phyloP scores from a whole-genome alignment of 1,140 invertebrate species.

The Hypsibius dujardini region DNA sequence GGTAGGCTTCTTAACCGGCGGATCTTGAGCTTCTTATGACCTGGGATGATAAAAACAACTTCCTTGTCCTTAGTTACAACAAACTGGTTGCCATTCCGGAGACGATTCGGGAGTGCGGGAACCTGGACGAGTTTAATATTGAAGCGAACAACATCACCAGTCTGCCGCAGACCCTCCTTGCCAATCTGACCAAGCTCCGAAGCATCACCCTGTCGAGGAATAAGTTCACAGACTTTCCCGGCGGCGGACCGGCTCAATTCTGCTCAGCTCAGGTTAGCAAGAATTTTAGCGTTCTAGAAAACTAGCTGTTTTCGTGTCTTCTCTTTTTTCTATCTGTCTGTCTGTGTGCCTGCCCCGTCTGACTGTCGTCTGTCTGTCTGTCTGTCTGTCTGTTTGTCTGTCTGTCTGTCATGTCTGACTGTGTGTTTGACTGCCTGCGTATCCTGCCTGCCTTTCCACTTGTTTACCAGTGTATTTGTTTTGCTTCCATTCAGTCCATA shows the following conservation, averaged over 20 bases:
- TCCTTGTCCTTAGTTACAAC: conserved; percentile 57
- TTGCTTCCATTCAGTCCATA: too few species aligned
- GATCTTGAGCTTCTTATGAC: neutral
- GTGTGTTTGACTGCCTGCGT: too few species aligned
- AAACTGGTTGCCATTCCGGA: conserved; percentile 66
- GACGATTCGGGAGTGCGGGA: conserved; percentile 72
- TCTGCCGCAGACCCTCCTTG: conserved; percentile 80
- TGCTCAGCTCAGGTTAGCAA: conserved; percentile 55
- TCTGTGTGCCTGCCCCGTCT: too few species aligned
- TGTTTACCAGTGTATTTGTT: too few species aligned
- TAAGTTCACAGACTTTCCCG: conserved; percentile 79
- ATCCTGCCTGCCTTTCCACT: too few species aligned
- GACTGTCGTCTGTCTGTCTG: too few species aligned
- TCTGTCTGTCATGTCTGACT: too few species aligned
- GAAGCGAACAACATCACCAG: conserved; percentile 89
- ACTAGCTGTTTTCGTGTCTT: neutral
- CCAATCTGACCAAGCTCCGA: conserved; percentile 70
- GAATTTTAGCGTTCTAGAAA: neutral
- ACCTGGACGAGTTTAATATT: conserved; percentile 97
- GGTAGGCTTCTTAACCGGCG: conserved; percentile 33
- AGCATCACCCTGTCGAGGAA: conserved; percentile 91
- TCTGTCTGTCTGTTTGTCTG: too few species aligned
- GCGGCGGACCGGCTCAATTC: conserved; percentile 91
- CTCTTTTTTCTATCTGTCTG: too few species aligned
- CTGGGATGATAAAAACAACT: too few species aligned